Evolutionary conservation across 1,140 invertebrate species (phyloP).

Genomic region (Helicoverpa armigera): DNA sequence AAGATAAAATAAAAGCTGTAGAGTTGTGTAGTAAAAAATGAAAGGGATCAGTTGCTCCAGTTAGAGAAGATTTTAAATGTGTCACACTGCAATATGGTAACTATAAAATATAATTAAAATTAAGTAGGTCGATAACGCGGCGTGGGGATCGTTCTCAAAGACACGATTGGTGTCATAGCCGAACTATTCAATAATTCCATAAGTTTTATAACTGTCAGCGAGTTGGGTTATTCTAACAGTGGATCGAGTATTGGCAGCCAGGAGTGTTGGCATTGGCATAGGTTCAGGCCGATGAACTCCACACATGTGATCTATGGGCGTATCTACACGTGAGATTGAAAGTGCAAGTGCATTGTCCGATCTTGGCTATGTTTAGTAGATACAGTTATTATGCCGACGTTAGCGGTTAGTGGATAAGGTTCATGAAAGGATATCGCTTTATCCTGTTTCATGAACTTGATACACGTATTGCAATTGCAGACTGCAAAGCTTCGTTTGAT

Average conservation of each 20-base stretch:
- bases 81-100: conserved; percentile 2
- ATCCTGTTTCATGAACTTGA: no score
- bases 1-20: no score
- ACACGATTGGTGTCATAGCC: not conserved
- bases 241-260: conserved; percentile 57
- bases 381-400: not conserved
- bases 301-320: conserved; percentile 55
- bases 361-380: conserved; percentile 28
- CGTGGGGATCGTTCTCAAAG: conserved; percentile 12
- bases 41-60: not conserved
- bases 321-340: conserved; percentile 54
- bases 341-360: conserved; percentile 61
- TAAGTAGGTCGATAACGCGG: conserved; percentile 15
- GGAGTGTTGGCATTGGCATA: conserved; percentile 76
- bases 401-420: no score
- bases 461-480: no score
- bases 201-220: conserved; percentile 7
- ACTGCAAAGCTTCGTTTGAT: no score
- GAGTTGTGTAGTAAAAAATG: not conserved
- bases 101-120: conserved; percentile 17
- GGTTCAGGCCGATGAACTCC: conserved; percentile 69
- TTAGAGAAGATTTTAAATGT: conserved; percentile 11
- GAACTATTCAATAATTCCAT: not conserved
- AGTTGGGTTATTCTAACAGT: conserved; percentile 5
- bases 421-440: no score